phyloP scores from a whole-genome alignment of 2,113 vertebrate species.

The Pristiophorus japonicus region DNA sequence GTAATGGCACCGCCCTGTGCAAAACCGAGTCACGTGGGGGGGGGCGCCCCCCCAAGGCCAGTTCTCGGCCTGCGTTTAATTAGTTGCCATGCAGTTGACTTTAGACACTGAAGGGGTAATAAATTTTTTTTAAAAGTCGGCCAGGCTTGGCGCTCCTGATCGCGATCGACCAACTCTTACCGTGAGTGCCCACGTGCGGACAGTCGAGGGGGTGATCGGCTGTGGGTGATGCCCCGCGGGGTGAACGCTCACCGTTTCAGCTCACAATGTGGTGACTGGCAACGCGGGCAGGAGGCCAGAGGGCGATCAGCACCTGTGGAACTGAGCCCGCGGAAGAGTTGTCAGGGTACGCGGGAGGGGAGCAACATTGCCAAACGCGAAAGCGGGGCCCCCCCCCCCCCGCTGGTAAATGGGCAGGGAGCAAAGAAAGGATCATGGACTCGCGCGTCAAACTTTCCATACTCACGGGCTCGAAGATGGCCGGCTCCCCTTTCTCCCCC shows the following conservation, averaged over 20 bases:
- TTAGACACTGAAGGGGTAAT: not conserved
- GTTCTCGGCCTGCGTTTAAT: not conserved
- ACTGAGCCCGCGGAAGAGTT: too few species aligned
- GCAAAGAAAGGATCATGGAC: too few species aligned
- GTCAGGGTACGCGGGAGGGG: too few species aligned
- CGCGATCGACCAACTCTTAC: not conserved
- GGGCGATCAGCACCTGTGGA: not conserved
- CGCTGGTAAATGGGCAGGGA: too few species aligned
- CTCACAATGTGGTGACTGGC: not conserved
- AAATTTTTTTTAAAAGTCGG: not conserved
- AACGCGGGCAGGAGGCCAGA: not conserved
- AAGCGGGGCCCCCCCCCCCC: too few species aligned
- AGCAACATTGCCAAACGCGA: too few species aligned
- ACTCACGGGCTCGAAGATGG: conserved; percentile 65
- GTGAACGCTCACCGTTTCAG: not conserved
- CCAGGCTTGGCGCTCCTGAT: not conserved
- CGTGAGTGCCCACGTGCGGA: not conserved
- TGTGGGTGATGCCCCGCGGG: not conserved
- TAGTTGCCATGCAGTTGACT: not conserved
- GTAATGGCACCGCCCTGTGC: not conserved
- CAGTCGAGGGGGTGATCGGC: not conserved
- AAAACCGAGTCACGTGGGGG: not conserved
- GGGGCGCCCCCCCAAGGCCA: too few species aligned
- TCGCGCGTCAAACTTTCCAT: too few species aligned
- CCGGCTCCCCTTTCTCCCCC: conserved; percentile 74